Percentiles rank a stretch among this genome's conserved stretches.
Evolutionary conservation across 2,797 vertebrate species (phyloP).

Genomic region (Pachyuromys duprasi): DNA sequence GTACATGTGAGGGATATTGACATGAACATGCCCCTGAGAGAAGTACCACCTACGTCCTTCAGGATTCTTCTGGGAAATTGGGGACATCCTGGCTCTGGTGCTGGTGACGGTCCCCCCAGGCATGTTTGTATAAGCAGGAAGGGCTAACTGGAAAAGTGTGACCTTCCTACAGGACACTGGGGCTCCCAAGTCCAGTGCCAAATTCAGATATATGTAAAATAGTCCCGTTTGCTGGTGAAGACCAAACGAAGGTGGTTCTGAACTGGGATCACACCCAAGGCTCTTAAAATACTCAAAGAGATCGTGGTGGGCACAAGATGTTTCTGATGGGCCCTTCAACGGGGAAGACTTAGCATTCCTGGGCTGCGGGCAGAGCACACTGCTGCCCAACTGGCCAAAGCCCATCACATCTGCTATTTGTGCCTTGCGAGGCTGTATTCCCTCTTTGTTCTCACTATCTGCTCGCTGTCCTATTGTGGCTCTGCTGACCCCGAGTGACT

Average conservation of each 20-base stretch:
- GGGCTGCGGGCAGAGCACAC: neutral
- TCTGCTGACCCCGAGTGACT: conserved; percentile 67
- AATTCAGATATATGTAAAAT: neutral
- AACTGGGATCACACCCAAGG: fast-evolving
- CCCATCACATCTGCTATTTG: conserved; percentile 70
- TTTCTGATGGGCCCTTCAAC: fast-evolving
- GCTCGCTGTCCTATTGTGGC: conserved; percentile 53
- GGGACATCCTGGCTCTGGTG: fast-evolving
- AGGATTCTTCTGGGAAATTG: neutral
- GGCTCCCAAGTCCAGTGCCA: fast-evolving
- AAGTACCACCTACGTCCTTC: neutral
- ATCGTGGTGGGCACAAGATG: neutral
- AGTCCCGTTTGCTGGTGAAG: neutral
- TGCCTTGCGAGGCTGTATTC: neutral
- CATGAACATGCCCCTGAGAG: neutral
- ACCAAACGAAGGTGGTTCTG: neutral
- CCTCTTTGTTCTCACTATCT: conserved; percentile 54
- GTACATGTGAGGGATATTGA: neutral
- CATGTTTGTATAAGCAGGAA: neutral
- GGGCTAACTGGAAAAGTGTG: neutral
- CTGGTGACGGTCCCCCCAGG: no score
- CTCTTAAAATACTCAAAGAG: no score
- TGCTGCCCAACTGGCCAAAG: neutral
- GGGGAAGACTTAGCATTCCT: neutral
- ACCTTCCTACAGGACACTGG: fast-evolving